Conservation (phyloP, 2,888 invertebrate genomes). For the Crematogaster levior region DNA sequence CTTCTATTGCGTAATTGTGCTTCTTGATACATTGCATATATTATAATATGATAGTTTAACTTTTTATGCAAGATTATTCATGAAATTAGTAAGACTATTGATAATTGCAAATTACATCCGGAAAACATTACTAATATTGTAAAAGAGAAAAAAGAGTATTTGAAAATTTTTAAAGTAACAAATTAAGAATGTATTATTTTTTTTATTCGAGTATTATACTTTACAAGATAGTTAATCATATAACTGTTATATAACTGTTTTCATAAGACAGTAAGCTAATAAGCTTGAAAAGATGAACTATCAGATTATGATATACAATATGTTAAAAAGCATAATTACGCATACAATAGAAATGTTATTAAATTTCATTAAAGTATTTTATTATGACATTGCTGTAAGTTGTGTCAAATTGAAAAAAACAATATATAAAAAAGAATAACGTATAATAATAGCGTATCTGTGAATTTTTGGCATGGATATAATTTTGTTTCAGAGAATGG, state of each 20-base stretch:
- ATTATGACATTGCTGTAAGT: no score
- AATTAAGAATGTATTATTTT: background rate
- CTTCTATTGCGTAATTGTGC: background rate
- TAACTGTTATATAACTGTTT: background rate
- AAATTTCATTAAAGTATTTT: no score
- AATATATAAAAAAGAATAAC: background rate
- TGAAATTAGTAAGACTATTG: background rate
- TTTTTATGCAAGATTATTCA: background rate
- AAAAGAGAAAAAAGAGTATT: background rate
- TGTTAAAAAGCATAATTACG: background rate
- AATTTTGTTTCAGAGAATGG: background rate
- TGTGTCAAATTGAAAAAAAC: no score
- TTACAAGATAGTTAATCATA: no score
- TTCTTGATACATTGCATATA: no score
- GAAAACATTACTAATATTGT: background rate
- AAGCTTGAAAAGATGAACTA: no score
- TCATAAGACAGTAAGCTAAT: background rate
- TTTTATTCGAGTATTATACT: background rate
- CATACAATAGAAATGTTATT: no score
- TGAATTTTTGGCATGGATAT: background rate
- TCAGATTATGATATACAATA: no score
- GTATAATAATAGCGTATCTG: background rate
- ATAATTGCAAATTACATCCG: background rate
- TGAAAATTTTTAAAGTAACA: background rate
- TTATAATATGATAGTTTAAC: background rate